phyloP scores from a whole-genome alignment of 37 sponge, comb jelly and placozoan genomes.

The Tethya wilhelma region DNA sequence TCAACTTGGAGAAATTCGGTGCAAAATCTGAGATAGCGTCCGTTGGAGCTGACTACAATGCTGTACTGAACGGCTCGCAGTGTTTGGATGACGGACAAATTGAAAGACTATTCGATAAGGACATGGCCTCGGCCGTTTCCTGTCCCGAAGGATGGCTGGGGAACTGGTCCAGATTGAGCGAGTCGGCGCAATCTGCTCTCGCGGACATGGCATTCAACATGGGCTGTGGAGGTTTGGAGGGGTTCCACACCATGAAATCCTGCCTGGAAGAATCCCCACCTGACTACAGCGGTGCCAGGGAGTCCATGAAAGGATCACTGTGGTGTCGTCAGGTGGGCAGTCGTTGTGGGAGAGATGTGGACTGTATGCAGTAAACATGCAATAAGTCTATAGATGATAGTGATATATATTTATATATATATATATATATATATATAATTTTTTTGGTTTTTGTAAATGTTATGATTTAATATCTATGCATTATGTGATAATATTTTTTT shows the following conservation, averaged over 20 bases:
- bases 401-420: too few species aligned
- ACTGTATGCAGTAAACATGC: constrained; percentile 32
- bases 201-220: constrained; percentile 57
- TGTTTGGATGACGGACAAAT: constrained; percentile 45
- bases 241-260: constrained; percentile 10
- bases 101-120: constrained; percentile 31
- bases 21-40: constrained; percentile 22
- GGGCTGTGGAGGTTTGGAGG: constrained; percentile 29
- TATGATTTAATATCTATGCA: too few species aligned
- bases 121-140: constrained; percentile 35
- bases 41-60: constrained; percentile 41
- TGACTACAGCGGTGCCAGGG: constrained; percentile 4
- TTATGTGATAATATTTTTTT: too few species aligned
- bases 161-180: constrained; percentile 3
- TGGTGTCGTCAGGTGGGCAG: constrained; percentile 45
- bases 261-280: neutral
- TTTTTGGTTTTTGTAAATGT: too few species aligned
- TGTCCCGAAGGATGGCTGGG: constrained; percentile 14
- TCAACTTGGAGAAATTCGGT: constrained; percentile 49
- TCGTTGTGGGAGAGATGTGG: constrained; percentile 40
- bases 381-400: too few species aligned
- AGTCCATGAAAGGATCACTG: constrained; percentile 13
- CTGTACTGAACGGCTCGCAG: constrained; percentile 34
- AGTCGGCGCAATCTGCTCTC: constrained; percentile 26
- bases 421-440: too few species aligned